Evolutionary conservation across 1,140 invertebrate genomes (phyloP), one percentile per base, ranked within the genome.

Genomic region (Lepeophtheirus salmonis): DNA sequence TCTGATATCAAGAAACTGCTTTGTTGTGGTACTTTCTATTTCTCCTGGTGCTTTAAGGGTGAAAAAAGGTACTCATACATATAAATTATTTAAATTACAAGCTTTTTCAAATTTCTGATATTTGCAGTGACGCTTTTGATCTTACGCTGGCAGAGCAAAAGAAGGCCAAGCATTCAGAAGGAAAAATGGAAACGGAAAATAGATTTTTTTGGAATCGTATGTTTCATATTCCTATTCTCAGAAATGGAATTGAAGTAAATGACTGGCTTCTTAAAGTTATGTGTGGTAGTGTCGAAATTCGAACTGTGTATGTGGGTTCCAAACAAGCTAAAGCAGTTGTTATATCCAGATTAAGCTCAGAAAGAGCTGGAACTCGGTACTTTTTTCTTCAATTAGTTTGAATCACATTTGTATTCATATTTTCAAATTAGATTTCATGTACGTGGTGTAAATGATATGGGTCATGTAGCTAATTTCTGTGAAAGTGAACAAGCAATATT

Each of bases 391-490:
- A n/a, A n/a, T n/a, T n/a, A n/a, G n/a, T n/a, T n/a, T n/a, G n/a
- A n/a, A n/a, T n/a, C n/a, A n/a, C n/a, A n/a, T n/a, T n/a, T n/a
- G n/a, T n/a, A n/a, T n/a, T n/a, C n/a, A n/a, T n/a, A n/a, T n/a
- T 41, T 41, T 60, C n/a, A 2, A 12, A 26, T 52, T 62, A 79
- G 87, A 64, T 98, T 98, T 69, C 97, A 97, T 75, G 92, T 97
- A 0, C 77, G 96, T 65, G 96, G 96, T n/a, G 87, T 83, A 30
- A 97, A 99, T 74, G 95, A 99, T 75, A 89, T 96, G 71, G 96
- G 96, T 0, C 86, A 96, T 76, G 95, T 98, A 26, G 96, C 96
- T 1, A 99, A 99, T 77, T 98, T 98, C 79, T 92, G 97, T 10
- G 96, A 99, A 79, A 98, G 94, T 0, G 96, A 99, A 74, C 96